phyloP scores from a whole-genome alignment of 2,797 vertebrate genomes.

The Luscinia luscinia region DNA sequence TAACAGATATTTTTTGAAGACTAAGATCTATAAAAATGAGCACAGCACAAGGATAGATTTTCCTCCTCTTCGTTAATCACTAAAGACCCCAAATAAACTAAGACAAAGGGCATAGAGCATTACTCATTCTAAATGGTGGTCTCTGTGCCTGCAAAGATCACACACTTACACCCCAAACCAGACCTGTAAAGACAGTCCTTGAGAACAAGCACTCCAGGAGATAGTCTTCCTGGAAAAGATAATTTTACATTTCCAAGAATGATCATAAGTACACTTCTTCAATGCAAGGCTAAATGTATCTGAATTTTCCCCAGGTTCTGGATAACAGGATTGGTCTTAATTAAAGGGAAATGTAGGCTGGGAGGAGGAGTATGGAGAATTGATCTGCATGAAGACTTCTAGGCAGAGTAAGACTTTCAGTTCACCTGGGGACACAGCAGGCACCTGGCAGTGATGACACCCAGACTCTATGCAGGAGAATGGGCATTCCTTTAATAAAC shows the following conservation, averaged over 20 bases:
- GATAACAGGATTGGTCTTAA: slow-evolving; percentile 1
- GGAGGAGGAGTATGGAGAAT: neutral
- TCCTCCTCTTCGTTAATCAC: neutral
- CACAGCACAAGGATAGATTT: neutral
- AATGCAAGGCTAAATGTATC: neutral
- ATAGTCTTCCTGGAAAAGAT: neutral
- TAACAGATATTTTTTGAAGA: neutral
- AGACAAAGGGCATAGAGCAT: neutral
- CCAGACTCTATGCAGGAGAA: neutral
- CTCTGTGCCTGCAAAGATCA: neutral
- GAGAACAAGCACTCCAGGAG: neutral
- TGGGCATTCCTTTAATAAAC: neutral
- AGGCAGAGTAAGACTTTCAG: neutral
- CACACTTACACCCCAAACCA: neutral
- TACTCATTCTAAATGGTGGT: neutral
- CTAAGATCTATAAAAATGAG: neutral
- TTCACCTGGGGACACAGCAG: neutral
- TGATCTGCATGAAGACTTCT: neutral
- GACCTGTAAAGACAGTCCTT: neutral
- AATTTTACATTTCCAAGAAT: neutral
- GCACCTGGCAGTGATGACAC: neutral
- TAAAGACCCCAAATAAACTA: neutral
- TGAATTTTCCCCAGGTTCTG: neutral
- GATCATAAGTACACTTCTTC: neutral
- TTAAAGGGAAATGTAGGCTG: neutral